These are phyloP conservation scores for Musca vetustissima DNA, from an alignment of 1,140 invertebrate genomes.

Conservation along the genomic window DNA sequence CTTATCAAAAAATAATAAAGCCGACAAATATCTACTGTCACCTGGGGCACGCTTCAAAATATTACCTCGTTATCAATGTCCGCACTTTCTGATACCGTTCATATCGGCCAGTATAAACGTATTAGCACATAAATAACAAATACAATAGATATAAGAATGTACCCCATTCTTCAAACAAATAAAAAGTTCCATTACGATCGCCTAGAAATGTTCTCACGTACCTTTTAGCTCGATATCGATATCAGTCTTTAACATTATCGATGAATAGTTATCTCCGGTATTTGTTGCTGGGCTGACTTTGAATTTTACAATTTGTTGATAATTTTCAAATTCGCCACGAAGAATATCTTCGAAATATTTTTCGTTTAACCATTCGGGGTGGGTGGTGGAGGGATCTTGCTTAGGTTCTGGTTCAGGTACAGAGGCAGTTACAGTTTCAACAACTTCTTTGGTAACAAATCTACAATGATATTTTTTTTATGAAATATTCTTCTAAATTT, in stretches of 20 bases:
- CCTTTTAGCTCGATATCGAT: constrained; percentile 28
- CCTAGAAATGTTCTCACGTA: not conserved
- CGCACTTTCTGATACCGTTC: no score
- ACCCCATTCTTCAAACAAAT: no score
- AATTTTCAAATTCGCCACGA: constrained; percentile 39
- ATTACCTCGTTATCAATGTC: no score
- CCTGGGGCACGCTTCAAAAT: no score
- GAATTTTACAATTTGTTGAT: constrained; percentile 43
- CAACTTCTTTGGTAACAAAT: not conserved
- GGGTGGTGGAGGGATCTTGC: not conserved
- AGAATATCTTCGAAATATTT: constrained; percentile 55
- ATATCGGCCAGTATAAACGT: no score
- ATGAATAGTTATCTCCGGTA: constrained; percentile 29
- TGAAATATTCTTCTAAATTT: not conserved
- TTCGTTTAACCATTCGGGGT: constrained; percentile 55
- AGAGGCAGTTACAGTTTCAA: no score
- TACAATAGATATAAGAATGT: no score
- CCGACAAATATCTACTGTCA: no score
- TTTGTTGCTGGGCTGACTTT: constrained; percentile 34
- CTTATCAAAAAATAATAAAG: no score
- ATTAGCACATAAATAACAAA: no score
- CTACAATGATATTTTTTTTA: not conserved
- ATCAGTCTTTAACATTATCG: constrained; percentile 29
- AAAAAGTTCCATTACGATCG: not conserved
- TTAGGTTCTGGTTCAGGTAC: not conserved